A percentile compares a stretch with the other conserved stretches of the same genome.
phyloP scores from a whole-genome alignment of 2,797 vertebrate genomes.

The Eremophila alpestris region DNA sequence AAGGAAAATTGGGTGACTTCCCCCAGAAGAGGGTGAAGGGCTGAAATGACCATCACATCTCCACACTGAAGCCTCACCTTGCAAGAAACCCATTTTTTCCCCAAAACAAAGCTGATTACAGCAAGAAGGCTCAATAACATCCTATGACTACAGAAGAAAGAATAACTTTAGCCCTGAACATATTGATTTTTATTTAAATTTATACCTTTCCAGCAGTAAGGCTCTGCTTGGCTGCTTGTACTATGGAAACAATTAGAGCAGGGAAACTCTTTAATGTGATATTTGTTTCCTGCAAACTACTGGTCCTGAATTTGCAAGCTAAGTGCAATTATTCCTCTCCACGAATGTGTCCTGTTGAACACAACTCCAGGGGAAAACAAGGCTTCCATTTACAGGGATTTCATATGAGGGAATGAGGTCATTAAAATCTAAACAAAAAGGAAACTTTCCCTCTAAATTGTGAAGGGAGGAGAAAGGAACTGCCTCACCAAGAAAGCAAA shows the following conservation, averaged over 20 bases:
- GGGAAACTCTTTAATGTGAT: background rate
- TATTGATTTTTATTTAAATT: background rate
- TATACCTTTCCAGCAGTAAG: background rate
- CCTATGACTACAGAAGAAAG: background rate
- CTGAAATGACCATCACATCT: background rate
- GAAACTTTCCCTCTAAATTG: constrained; percentile 41
- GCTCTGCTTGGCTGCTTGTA: background rate
- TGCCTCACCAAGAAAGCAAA: constrained; percentile 16
- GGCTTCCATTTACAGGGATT: constrained; percentile 47
- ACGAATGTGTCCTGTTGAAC: constrained; percentile 20
- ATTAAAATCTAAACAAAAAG: constrained; percentile 47
- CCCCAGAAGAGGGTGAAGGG: background rate
- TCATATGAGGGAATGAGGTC: constrained; percentile 55
- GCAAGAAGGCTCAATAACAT: background rate
- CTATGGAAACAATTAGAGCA: background rate
- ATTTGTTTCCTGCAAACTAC: constrained; percentile 22
- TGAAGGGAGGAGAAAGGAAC: constrained; percentile 35
- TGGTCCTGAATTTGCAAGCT: background rate
- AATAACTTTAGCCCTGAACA: background rate
- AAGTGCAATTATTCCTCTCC: constrained; percentile 2
- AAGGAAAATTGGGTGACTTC: background rate
- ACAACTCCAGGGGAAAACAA: constrained; percentile 39
- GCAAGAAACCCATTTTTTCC: background rate
- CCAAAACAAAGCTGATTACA: background rate
- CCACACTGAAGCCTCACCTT: background rate